These are phyloP conservation scores for Salvelinus alpinus DNA, from an alignment of 2,113 vertebrate species.

Conservation along the genomic window DNA sequence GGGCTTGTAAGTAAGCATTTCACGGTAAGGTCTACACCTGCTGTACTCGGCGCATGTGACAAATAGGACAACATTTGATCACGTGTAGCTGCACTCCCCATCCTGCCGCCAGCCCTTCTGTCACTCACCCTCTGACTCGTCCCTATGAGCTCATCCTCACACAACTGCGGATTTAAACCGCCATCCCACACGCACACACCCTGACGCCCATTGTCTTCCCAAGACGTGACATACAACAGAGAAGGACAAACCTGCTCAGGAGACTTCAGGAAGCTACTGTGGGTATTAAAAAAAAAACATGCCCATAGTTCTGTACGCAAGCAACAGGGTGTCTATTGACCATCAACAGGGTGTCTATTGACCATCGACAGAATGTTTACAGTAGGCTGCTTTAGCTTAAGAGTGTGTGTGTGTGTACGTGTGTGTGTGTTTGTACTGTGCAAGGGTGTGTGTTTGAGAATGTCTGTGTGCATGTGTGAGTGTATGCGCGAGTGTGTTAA, in stretches of 20 bases:
- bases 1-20: too few species aligned
- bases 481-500: neutral
- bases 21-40: too few species aligned
- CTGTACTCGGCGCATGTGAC: too few species aligned
- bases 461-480: conserved; percentile 25
- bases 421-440: neutral
- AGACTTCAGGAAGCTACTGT: too few species aligned
- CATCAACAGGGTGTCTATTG: neutral
- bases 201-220: too few species aligned
- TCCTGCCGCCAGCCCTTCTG: neutral
- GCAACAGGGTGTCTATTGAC: neutral
- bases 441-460: conserved; percentile 2
- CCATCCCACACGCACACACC: neutral
- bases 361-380: neutral
- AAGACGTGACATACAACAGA: too few species aligned
- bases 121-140: neutral
- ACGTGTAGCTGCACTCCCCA: neutral
- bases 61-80: neutral
- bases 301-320: neutral
- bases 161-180: too few species aligned
- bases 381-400: neutral
- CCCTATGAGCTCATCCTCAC: neutral
- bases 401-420: neutral
- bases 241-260: too few species aligned
- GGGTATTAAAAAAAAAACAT: neutral